Conservation (phyloP, 2,113 vertebrate species). For the Laterallus jamaicensis region DNA sequence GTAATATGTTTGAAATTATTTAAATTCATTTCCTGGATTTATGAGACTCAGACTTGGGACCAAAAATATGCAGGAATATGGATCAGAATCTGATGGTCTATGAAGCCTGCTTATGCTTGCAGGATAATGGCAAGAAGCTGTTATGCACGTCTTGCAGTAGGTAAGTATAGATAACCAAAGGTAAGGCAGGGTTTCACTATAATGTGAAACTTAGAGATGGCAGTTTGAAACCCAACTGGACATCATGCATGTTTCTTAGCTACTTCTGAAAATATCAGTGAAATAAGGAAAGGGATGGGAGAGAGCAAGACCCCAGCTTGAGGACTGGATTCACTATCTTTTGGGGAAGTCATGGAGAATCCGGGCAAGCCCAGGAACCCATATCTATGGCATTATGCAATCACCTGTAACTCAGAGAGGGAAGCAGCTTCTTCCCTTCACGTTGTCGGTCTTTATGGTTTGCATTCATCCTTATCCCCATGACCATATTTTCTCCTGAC, state of each 20-base stretch:
- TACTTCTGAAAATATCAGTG: not conserved
- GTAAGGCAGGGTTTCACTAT: not conserved
- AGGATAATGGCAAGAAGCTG: not conserved
- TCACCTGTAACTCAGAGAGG: not conserved
- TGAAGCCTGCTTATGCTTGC: not conserved
- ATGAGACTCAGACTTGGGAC: not conserved
- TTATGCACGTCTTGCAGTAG: not conserved
- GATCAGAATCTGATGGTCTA: not conserved
- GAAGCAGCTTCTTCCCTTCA: not conserved
- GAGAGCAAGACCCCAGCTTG: rapidly evolving
- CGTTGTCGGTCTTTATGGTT: not conserved
- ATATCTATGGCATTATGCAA: not conserved
- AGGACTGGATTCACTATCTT: not conserved
- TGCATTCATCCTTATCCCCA: not conserved
- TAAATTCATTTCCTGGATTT: not conserved
- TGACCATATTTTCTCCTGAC: not conserved
- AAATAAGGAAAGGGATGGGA: not conserved
- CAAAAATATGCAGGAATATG: not conserved
- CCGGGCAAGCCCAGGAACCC: not conserved
- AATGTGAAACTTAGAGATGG: not conserved
- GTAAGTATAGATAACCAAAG: not conserved
- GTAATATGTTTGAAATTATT: not conserved
- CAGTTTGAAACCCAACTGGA: not conserved
- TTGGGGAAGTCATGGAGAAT: not conserved
- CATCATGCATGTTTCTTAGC: not conserved